Percentiles rank a stretch among this genome's conserved stretches.
Evolutionary conservation across 2,113 vertebrate species (phyloP).

Genomic region (Eleginops maclovinus): DNA sequence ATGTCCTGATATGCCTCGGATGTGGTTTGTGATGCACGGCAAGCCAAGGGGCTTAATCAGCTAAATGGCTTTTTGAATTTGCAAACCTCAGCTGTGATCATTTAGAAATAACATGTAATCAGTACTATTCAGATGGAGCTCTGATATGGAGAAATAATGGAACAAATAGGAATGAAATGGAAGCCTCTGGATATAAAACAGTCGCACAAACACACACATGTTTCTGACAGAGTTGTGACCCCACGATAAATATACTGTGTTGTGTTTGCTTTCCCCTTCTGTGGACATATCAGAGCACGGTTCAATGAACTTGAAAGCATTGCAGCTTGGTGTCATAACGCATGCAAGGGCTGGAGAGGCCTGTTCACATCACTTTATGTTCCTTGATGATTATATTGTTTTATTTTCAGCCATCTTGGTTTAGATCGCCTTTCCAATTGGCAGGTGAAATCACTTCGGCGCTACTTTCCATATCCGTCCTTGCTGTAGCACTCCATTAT

Average conservation of each 20-base stretch:
- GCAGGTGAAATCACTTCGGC: constrained; percentile 3
- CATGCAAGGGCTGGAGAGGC: constrained; percentile 15
- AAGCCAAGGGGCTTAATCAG: constrained; percentile 69
- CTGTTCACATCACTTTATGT: constrained; percentile 39
- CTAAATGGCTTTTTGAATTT: constrained; percentile 72
- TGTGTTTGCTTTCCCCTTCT: constrained; percentile 36
- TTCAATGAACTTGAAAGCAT: constrained; percentile 39
- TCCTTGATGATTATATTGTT: constrained; percentile 24
- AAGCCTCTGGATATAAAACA: constrained; percentile 49
- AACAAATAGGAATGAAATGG: constrained; percentile 60
- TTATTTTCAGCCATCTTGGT: constrained; percentile 24
- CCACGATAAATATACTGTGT: constrained; percentile 7
- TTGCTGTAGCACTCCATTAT: constrained; percentile 1
- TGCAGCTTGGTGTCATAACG: constrained; percentile 32
- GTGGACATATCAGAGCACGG: constrained; percentile 25
- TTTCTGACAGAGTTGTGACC: constrained; percentile 25
- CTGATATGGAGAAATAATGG: constrained; percentile 58
- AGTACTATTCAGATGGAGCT: constrained; percentile 64
- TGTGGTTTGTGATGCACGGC: constrained; percentile 71
- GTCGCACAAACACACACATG: neutral
- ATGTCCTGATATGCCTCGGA: constrained; percentile 52
- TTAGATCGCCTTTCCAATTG: constrained; percentile 1
- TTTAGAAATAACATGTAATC: constrained; percentile 68
- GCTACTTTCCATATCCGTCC: neutral
- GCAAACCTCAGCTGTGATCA: constrained; percentile 75